Percentiles rank a stretch among this genome's conserved stretches.
Evolutionary conservation across 2,113 vertebrate genomes (phyloP).

Genomic region (Nymphicus hollandicus): DNA sequence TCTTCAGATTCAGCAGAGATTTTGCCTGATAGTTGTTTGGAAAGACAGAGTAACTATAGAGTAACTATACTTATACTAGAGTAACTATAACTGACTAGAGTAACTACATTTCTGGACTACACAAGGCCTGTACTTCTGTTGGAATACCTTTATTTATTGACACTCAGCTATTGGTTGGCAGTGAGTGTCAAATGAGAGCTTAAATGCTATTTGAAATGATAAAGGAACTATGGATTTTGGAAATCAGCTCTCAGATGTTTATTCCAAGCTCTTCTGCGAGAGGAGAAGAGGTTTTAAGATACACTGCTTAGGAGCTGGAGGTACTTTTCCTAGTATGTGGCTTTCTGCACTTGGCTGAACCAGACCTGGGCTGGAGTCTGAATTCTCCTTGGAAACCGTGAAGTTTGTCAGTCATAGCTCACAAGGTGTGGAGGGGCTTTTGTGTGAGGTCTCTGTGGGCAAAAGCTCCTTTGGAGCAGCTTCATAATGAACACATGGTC

Average conservation of each 20-base stretch:
- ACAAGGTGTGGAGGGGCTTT: background rate
- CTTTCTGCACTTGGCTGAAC: background rate
- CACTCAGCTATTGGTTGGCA: background rate
- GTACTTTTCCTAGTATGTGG: background rate
- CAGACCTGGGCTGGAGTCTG: background rate
- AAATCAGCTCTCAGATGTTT: background rate
- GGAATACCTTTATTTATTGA: background rate
- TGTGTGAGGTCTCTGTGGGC: background rate
- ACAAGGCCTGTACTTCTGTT: constrained; percentile 8
- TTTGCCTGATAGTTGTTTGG: constrained; percentile 49
- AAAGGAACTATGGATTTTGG: background rate
- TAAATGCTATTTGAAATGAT: constrained; percentile 1
- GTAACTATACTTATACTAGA: background rate
- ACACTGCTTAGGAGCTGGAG: background rate
- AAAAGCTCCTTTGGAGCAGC: background rate
- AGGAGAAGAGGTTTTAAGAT: background rate
- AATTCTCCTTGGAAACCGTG: background rate
- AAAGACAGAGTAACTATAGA: background rate
- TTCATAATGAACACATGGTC: background rate
- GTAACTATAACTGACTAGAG: background rate
- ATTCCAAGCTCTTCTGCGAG: background rate
- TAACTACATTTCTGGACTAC: constrained; percentile 18
- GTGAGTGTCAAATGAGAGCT: background rate
- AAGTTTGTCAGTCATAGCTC: background rate
- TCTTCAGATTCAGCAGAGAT: constrained; percentile 16